Base-by-base conservation (phyloP, 2,797 vertebrate genomes). In the Leptatherina wallacei region DNA sequence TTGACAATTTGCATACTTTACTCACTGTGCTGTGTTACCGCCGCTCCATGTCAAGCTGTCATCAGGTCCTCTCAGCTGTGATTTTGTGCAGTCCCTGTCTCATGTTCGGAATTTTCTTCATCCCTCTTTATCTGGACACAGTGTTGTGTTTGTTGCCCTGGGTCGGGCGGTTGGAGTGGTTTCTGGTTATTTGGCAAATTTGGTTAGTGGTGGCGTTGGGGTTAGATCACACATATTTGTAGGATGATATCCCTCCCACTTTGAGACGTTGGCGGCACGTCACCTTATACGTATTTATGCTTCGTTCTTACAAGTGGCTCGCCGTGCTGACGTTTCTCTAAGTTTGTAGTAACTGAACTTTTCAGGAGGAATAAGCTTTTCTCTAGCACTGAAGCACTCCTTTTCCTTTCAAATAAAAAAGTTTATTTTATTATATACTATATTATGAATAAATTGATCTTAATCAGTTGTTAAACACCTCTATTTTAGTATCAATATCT, bases 171-270 rank as follows among this genome's bases (percentile, higher is more conserved):
- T 67, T 64, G 57, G 68, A 65, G 76, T 55, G 47, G 75, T 85
- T 86, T 89, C 65, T 82, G 64, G 83, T 79, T 77, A 78, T 84
- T 87, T 85, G 76, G 80, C 57, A 66, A 89, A 81, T 77, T 80
- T 49, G 30, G 38, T 30, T 36, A 71, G 61, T 44, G 52, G 65
- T 27, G 55, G 72, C 56, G 79, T 66, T 69, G 73, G 61, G 61
- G 40, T 78, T 77, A 73, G 92, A 85, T 90, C 69, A 0, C 75
- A 66, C 85, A 69, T 89, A 94, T 94, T 93, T 93, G 92, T 94
- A 93, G 85, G 85, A 84, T 77, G 80, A 88, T 89, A 93, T 91
- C 95, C 94, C 94, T 92, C 95, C 95, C 94, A 94, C 91, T 93
- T 84, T 73, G 71, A 88, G 77, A 94, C 93, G 93, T 93, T 88